Evolutionary conservation across 2,797 vertebrate species (phyloP).

Genomic region (Manis javanica): DNA sequence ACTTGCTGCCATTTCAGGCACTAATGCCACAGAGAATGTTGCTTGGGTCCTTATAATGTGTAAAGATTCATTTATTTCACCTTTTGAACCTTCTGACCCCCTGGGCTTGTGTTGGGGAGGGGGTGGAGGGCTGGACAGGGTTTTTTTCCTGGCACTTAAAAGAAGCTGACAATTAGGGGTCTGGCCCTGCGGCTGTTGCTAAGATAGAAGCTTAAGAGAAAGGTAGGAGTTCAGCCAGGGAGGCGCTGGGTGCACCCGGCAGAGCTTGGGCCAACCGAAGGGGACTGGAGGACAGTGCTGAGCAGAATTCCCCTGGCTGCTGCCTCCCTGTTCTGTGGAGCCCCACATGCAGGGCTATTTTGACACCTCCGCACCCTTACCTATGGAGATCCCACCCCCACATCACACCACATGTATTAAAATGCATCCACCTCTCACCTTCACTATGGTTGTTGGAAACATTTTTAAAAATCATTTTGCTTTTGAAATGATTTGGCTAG

Average conservation of each 20-base stretch:
- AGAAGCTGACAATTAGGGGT: slow-evolving; percentile 85
- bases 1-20: slow-evolving; percentile 87
- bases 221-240: slow-evolving; percentile 65
- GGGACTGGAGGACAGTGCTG: background rate
- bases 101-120: slow-evolving; percentile 80
- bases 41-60: slow-evolving; percentile 88
- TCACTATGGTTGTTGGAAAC: background rate
- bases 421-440: background rate
- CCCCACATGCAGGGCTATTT: background rate
- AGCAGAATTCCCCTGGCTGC: background rate
- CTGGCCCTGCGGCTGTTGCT: slow-evolving; percentile 82
- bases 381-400: background rate
- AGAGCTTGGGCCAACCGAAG: background rate
- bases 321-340: background rate
- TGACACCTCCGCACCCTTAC: background rate
- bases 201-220: slow-evolving; percentile 74
- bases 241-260: slow-evolving; percentile 5
- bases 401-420: background rate
- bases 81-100: slow-evolving; percentile 88
- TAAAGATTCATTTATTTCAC: slow-evolving; percentile 91
- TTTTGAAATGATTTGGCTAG: background rate
- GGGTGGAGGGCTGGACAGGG: slow-evolving; percentile 52
- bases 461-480: background rate
- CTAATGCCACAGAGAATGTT: slow-evolving; percentile 89
- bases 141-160: slow-evolving; percentile 80